Evolutionary conservation across 2,113 vertebrate species (phyloP).

Genomic region (Procavia capensis): DNA sequence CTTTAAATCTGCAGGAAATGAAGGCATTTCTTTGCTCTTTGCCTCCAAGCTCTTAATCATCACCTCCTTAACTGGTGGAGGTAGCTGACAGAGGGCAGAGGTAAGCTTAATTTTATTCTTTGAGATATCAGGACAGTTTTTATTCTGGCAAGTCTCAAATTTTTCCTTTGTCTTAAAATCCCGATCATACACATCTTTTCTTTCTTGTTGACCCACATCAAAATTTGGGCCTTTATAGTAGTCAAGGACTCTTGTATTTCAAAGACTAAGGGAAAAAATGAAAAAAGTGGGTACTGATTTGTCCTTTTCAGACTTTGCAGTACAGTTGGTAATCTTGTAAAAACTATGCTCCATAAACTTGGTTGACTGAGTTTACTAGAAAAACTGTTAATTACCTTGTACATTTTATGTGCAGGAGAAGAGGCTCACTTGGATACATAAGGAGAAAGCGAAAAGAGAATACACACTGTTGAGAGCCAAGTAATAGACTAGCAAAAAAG

Average conservation of each 20-base stretch:
- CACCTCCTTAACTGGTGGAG: slow-evolving; percentile 55
- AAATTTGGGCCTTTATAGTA: slow-evolving; percentile 9
- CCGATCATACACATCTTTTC: slow-evolving; percentile 3
- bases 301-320: not conserved
- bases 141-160: not conserved
- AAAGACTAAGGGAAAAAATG: not conserved
- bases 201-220: slow-evolving; percentile 10
- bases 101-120: slow-evolving; percentile 62
- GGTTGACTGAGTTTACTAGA: not conserved
- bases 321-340: not conserved
- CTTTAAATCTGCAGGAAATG: slow-evolving; percentile 37
- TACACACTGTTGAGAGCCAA: not conserved
- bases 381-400: slow-evolving; percentile 20
- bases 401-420: not conserved
- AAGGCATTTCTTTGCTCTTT: not conserved
- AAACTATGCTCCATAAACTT: not conserved
- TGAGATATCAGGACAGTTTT: slow-evolving; percentile 53
- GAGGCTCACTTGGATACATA: not conserved
- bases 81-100: slow-evolving; percentile 47
- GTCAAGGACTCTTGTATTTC: not conserved
- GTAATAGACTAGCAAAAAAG: not conserved
- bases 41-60: not conserved
- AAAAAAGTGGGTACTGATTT: slow-evolving; percentile 33
- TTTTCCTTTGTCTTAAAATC: slow-evolving; percentile 35
- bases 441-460: not conserved